phyloP scores from a whole-genome alignment of 2,888 invertebrate species.

The Hirtodrosophila confusa region DNA sequence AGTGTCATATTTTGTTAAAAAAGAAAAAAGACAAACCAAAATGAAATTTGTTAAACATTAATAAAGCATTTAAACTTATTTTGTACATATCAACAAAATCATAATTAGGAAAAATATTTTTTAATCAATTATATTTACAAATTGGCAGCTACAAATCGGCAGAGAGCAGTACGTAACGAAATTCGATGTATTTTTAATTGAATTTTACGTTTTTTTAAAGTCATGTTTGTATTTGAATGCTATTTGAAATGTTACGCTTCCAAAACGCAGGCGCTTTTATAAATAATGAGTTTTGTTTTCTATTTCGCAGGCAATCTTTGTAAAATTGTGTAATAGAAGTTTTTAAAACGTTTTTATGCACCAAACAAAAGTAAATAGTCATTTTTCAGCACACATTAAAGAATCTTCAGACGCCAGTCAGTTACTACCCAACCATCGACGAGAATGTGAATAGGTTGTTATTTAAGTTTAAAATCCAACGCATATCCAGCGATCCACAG shows the following conservation, averaged over 20 bases:
- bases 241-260: conserved; percentile 25
- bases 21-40: conserved; percentile 2
- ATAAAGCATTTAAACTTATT: conserved; percentile 47
- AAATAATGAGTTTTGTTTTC: conserved; percentile 52
- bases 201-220: conserved; percentile 40
- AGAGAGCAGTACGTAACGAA: conserved; percentile 60
- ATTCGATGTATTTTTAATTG: conserved; percentile 33
- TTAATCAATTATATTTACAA: conserved; percentile 18
- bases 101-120: conserved; percentile 37
- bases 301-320: conserved; percentile 80
- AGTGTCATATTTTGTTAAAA: conserved; percentile 64
- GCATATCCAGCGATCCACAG: conserved; percentile 67
- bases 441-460: conserved; percentile 64
- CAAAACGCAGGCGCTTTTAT: conserved; percentile 9
- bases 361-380: conserved; percentile 46
- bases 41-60: conserved; percentile 58
- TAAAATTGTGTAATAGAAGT: conserved; percentile 56
- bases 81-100: conserved; percentile 50
- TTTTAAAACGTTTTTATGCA: conserved; percentile 52
- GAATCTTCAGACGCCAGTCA: conserved; percentile 31
- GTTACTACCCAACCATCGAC: conserved; percentile 30
- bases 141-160: conserved; percentile 68
- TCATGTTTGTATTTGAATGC: conserved; percentile 52
- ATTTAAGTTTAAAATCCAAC: conserved; percentile 46
- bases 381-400: conserved; percentile 61